Base-by-base conservation (phyloP, 2,113 vertebrate species). In the Mormyrus iriodes region DNA sequence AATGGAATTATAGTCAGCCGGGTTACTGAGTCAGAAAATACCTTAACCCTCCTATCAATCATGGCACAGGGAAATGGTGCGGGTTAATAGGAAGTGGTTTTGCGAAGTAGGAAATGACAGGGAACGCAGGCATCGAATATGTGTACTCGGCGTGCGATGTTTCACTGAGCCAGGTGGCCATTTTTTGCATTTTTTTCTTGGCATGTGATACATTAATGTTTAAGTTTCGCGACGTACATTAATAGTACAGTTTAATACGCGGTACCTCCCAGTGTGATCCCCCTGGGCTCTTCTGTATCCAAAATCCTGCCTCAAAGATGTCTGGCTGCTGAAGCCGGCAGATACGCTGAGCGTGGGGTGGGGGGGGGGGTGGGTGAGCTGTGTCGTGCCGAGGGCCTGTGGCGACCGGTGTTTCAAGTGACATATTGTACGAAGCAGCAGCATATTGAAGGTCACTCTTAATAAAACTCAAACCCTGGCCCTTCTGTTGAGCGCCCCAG, bases 371-470 rank as follows among this genome's bases (percentile, higher is more conserved):
- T 87, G 55, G 48, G 86, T 27, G 44, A 88, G 88, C 58, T 52
- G 86, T 9, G 84, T 88, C n/a, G 79, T 86, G 88, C 88, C 84
- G 76, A 65, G 86, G 87, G 87, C 69, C 91, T 88, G 44, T 46
- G 82, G 85, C 61, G 65, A 89, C 87, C 76, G 21, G 55, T 85
- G 39, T 88, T 90, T 89, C 89, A 84, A 90, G 89, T 52, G 55
- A 90, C 90, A 90, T 90, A 89, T 65, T 89, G 88, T 89, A 90
- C 69, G 88, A 90, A 91, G 91, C 89, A 89, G 79, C 79, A 85
- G 89, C 91, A 88, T 87, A 90, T 89, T 91, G 92, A 93, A 93
- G 92, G 91, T 91, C 91, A 91, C 84, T 86, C 90, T 88, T 93
- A 91, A 90, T 90, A 90, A 93, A 91, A 91, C 88, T 90, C 88